Evolutionary conservation across 2,888 invertebrate genomes (phyloP), one percentile per base, ranked within the genome.

Genomic region (Ommatoiulus sabulosus): DNA sequence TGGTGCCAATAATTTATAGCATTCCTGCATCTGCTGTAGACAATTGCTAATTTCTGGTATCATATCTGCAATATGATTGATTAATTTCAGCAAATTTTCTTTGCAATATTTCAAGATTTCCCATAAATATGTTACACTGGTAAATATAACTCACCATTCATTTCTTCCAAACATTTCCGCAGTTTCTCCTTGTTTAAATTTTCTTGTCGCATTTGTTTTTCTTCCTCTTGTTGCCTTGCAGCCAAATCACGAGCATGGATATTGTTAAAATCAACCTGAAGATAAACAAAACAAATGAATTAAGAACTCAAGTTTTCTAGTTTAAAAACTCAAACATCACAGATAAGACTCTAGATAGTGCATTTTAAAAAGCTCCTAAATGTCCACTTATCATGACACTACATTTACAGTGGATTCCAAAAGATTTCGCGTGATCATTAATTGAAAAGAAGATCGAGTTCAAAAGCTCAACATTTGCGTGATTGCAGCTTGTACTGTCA

Each of bases 1-100:
- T 17, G 93, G 93, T 12, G 93, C 89, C 3, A 94, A 91, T 10
- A 94, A 91, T 44, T 91, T 90, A 87, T 93, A 91, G 89, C 93
- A 93, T 90, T 91, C 93, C 84, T 93, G 92, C 85, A 93, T 91
- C 90, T 93, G 93, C 10, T 90, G 91, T 12, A 92, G 88, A 88
- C 92, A 91, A 80, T 90, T 90, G 88, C 91, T 89, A 10, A 93
- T 92, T 52, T 93, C 93, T 20, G 90, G 84, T 44, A 92, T 91
- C 91, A 90, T 44, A 91, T 90, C 90, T 89, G 84, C 12, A 86
- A 57, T 48, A 35, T 35, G 35, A 35, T 35, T 35, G 35, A 35
- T 35, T 35, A 35, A 35, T 35, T 35, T 35, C 35, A 35, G 35
- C 35, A 35, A n/a, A n/a, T n/a, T n/a, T n/a, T n/a, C n/a, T n/a